These are phyloP conservation scores for Homarus americanus DNA, from an alignment of 1,140 invertebrate genomes.

Conservation along the genomic window DNA sequence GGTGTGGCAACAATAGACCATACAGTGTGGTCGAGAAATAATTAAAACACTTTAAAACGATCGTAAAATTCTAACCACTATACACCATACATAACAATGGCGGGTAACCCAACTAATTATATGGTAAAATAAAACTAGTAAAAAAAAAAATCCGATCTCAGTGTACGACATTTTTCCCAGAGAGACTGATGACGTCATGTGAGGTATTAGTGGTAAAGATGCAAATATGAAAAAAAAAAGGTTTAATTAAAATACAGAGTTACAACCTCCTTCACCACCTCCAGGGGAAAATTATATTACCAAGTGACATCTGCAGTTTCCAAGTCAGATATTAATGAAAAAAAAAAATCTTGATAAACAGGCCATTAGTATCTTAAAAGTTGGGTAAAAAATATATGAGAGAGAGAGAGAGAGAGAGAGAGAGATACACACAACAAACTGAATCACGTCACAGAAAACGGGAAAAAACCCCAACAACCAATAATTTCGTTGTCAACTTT, in stretches of 20 bases:
- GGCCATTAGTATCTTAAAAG: neutral
- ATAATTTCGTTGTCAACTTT: no score
- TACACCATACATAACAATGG: no score
- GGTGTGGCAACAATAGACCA: no score
- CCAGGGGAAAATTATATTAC: neutral
- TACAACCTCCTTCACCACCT: neutral
- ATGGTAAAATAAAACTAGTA: no score
- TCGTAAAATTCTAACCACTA: no score
- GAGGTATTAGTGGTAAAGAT: neutral
- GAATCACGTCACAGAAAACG: no score
- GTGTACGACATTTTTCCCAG: neutral
- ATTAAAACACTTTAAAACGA: no score
- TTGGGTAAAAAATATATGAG: neutral
- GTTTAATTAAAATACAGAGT: neutral
- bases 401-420: no score
- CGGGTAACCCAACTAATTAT: no score
- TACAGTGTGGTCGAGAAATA: no score
- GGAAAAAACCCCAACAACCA: neutral
- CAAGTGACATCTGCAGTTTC: neutral
- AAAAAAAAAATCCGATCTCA: no score
- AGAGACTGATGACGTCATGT: neutral
- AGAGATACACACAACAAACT: no score
- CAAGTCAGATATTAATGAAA: neutral
- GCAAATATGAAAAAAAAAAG: neutral
- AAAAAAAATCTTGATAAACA: neutral